A percentile compares a stretch with the other conserved stretches of the same genome.
Conservation (phyloP, 2,113 vertebrate species). For the Chlorocebus sabaeus region DNA sequence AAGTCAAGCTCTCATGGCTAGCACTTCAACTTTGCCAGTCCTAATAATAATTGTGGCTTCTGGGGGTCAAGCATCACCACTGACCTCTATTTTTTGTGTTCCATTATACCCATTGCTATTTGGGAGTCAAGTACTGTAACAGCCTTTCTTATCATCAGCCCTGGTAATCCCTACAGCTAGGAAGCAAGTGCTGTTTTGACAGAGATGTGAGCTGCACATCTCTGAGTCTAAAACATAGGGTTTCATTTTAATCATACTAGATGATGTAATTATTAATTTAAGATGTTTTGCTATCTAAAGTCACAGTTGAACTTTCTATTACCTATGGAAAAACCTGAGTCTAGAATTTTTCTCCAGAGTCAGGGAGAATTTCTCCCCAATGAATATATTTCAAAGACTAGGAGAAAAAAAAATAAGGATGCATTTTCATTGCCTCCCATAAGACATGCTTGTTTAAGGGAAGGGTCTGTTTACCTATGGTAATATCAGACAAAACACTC, state of each 20-base stretch:
- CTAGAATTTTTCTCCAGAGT: neutral
- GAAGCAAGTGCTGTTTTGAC: neutral
- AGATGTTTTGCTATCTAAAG: neutral
- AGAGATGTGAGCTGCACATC: neutral
- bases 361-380: neutral
- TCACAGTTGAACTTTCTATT: neutral
- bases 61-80: neutral
- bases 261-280: neutral
- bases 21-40: neutral
- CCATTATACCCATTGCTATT: neutral
- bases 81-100: neutral
- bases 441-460: neutral
- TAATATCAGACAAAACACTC: neutral
- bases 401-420: neutral
- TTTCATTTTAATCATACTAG: neutral
- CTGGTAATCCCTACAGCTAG: neutral
- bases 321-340: neutral
- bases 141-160: neutral
- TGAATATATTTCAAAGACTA: neutral
- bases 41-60: neutral
- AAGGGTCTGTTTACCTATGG: neutral
- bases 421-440: neutral
- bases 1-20: neutral
- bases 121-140: neutral
- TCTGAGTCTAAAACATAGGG: neutral